Percentiles rank a stretch among this genome's conserved stretches.
phyloP scores from a whole-genome alignment of 1,140 invertebrate species.

The Drosophila athabasca region DNA sequence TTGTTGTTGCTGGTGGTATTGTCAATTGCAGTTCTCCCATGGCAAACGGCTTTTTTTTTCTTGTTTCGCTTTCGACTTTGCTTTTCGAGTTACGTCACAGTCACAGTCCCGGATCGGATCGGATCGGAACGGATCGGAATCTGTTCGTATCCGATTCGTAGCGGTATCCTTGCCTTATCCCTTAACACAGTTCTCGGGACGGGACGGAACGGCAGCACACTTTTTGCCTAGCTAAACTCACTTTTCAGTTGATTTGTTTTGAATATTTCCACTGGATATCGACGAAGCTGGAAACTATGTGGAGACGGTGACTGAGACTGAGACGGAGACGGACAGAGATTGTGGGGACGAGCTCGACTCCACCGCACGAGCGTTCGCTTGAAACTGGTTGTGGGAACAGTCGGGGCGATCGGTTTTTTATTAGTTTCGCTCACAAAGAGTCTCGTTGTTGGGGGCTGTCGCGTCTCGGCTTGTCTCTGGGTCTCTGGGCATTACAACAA shows the following conservation, averaged over 20 bases:
- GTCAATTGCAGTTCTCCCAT: slow-evolving; percentile 62
- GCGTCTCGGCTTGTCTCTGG: slow-evolving; percentile 26
- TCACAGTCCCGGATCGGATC: too few species aligned
- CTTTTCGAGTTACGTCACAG: slow-evolving; percentile 35
- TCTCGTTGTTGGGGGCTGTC: slow-evolving; percentile 58
- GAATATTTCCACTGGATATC: background rate
- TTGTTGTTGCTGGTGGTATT: slow-evolving; percentile 35
- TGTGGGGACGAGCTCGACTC: slow-evolving; percentile 37
- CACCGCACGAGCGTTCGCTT: slow-evolving; percentile 58
- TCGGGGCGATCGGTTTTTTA: slow-evolving; percentile 75
- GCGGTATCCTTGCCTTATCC: slow-evolving; percentile 13
- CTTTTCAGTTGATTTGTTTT: background rate
- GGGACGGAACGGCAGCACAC: background rate
- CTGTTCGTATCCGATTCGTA: background rate
- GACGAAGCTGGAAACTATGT: slow-evolving; percentile 5
- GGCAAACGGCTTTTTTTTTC: slow-evolving; percentile 69
- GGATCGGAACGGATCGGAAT: background rate
- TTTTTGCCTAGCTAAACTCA: background rate
- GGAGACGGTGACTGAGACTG: slow-evolving; percentile 5
- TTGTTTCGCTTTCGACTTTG: slow-evolving; percentile 32
- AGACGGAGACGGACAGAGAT: background rate
- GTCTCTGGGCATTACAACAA: slow-evolving; percentile 64
- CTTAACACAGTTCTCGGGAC: background rate
- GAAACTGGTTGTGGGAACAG: slow-evolving; percentile 77
- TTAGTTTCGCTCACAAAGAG: slow-evolving; percentile 78